Base-by-base conservation (phyloP, 2,888 invertebrate species). In the Melanostoma mellinum region DNA sequence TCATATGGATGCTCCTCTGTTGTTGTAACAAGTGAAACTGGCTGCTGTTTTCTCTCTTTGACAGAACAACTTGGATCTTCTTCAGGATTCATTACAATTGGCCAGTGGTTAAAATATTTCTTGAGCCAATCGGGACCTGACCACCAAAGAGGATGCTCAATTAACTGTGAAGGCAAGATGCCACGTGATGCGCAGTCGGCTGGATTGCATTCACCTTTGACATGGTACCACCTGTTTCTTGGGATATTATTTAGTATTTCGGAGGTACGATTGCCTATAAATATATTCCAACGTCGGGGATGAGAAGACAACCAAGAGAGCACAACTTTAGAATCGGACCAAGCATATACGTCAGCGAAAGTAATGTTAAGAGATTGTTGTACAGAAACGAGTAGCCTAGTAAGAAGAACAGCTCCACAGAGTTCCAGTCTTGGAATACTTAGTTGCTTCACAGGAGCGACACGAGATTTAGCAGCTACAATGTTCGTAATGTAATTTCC, bases 131-230 rank as follows among this genome's bases (percentile, higher is more conserved):
- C 10, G 5, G 52, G 65, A 52, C 65, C 40, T 20, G 32, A 35
- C 65, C 52, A 65, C 52, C 65, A 65, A 35, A 65, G 4, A 0
- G n/a, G 10, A 6, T 44, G 35, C 8, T n/a, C 33, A 5, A 61
- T n/a, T 3, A 38, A 32, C 4, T 52, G 20, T 2, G 42, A 40
- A 9, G 48, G 46, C 20, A 20, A 20, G 20, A 20, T 20, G 20
- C 20, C 20, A 20, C 20, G 20, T 20, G 20, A 35, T n/a, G 33
- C 33, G 6, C 33, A 53, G 9, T 36, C 35, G 2, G 36, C 53
- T 10, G 53, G 53, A 32, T 53, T 53, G 4, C 30, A 30, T 1
- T 53, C 35, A 3, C 35, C 33, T 32, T 10, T 6, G 3, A 53
- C 53, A 35, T 36, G 53, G 8, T 36, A 53, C 53, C 53, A 53